Conservation (phyloP, 2,888 invertebrate genomes). For the Acronicta leporina region DNA sequence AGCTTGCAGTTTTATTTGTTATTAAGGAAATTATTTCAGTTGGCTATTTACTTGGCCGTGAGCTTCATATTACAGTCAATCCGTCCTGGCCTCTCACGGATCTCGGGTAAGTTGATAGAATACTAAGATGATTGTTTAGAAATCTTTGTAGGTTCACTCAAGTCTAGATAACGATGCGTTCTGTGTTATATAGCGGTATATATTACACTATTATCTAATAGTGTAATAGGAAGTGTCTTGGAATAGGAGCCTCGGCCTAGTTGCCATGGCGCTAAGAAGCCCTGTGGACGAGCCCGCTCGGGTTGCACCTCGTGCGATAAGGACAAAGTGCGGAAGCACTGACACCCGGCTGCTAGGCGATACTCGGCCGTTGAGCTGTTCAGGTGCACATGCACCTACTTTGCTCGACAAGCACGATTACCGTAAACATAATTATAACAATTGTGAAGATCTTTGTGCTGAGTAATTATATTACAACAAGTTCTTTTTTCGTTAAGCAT, state of each 20-base stretch:
- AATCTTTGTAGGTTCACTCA: constrained; percentile 20
- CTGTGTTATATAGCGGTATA: constrained; percentile 20
- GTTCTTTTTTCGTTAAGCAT: too few species aligned
- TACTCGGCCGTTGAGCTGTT: constrained; percentile 12
- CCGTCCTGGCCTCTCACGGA: constrained; percentile 58
- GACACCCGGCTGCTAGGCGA: not conserved
- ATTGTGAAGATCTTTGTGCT: too few species aligned
- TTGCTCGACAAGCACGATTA: constrained; percentile 20
- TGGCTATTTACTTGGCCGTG: constrained; percentile 54
- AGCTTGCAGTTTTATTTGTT: constrained; percentile 54
- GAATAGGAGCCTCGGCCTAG: constrained; percentile 59
- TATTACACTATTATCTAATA: constrained; percentile 40
- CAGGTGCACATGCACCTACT: constrained; percentile 24
- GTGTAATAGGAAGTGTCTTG: constrained; percentile 58
- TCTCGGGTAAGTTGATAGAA: constrained; percentile 61
- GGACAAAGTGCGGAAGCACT: constrained; percentile 48
- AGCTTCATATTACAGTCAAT: constrained; percentile 55
- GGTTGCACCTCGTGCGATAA: constrained; percentile 47
- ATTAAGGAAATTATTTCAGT: constrained; percentile 49
- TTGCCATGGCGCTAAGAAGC: constrained; percentile 72
- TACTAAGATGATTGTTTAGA: constrained; percentile 46
- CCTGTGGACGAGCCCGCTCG: constrained; percentile 36
- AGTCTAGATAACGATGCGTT: constrained; percentile 20
- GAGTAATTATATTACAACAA: too few species aligned
- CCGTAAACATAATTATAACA: constrained; percentile 24